These are phyloP conservation scores for Hipparchia sbordonii DNA, from an alignment of 2,888 invertebrate species.

Conservation along the genomic window DNA sequence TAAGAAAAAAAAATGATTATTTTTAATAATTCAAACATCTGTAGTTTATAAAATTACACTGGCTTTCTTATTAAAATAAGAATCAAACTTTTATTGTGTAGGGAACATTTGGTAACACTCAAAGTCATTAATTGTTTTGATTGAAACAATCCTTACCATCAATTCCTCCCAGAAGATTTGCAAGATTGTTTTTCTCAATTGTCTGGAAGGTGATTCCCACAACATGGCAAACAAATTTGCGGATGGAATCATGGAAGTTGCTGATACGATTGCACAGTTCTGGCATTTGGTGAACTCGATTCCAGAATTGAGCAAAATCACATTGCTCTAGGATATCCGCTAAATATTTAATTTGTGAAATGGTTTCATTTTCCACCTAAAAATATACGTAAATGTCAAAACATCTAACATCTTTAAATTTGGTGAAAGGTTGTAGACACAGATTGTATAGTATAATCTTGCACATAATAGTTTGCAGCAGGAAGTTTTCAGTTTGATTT, in stretches of 20 bases:
- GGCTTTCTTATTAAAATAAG: too few species aligned
- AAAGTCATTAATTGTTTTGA: too few species aligned
- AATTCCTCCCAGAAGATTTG: conserved; percentile 93
- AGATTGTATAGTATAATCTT: too few species aligned
- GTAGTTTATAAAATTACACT: too few species aligned
- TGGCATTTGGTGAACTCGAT: conserved; percentile 88
- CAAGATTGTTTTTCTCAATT: conserved; percentile 91
- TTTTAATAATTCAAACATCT: too few species aligned
- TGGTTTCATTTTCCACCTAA: conserved; percentile 92
- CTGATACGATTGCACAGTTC: conserved; percentile 90
- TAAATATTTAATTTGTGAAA: conserved; percentile 93
- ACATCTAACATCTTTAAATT: not conserved
- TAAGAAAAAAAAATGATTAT: too few species aligned
- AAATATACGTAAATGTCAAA: conserved; percentile 23
- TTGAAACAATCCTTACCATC: conserved; percentile 83
- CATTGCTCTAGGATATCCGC: conserved; percentile 96
- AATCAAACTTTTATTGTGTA: too few species aligned
- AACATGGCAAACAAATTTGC: conserved; percentile 98
- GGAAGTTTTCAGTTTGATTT: too few species aligned
- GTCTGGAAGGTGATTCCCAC: conserved; percentile 98
- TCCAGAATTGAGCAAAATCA: conserved; percentile 96
- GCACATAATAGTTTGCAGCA: too few species aligned
- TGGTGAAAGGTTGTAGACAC: too few species aligned
- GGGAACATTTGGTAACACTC: too few species aligned
- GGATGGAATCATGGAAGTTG: conserved; percentile 97